Percentiles rank a stretch among this genome's conserved stretches.
phyloP scores from a whole-genome alignment of 1,140 invertebrate species.

The Nixonia krombeini region DNA sequence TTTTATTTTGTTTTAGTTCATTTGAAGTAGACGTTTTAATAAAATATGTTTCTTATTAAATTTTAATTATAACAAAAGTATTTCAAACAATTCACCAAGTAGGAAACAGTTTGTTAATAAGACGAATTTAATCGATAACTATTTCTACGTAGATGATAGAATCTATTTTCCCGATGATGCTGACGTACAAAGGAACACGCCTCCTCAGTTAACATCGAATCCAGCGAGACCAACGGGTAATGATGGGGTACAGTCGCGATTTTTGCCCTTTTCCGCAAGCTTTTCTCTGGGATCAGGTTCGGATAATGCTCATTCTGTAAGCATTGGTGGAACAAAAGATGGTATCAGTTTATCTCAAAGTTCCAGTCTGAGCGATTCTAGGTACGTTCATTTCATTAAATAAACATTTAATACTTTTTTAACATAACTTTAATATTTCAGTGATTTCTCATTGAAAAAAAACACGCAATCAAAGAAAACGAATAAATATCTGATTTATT shows the following conservation, averaged over 20 bases:
- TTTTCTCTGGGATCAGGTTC: constrained; percentile 55
- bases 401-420: constrained; percentile 6
- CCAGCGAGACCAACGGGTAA: constrained; percentile 16
- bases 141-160: constrained; percentile 45
- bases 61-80: no score
- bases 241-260: constrained; percentile 49
- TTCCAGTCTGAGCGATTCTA: constrained; percentile 48
- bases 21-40: no score
- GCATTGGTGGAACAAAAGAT: constrained; percentile 51
- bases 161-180: constrained; percentile 32
- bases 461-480: no score
- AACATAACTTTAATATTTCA: no score
- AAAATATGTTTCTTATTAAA: no score
- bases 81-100: no score
- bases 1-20: no score
- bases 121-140: no score
- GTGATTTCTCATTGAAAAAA: no score
- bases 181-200: constrained; percentile 54
- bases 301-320: constrained; percentile 59
- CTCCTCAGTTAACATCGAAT: constrained; percentile 49
- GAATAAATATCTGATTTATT: no score
- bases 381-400: constrained; percentile 35
- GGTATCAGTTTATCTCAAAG: constrained; percentile 63
- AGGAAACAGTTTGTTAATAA: no score
- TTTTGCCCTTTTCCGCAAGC: constrained; percentile 58